These are phyloP conservation scores for Monopterus albus DNA, from an alignment of 2,113 vertebrate genomes.

Conservation along the genomic window DNA sequence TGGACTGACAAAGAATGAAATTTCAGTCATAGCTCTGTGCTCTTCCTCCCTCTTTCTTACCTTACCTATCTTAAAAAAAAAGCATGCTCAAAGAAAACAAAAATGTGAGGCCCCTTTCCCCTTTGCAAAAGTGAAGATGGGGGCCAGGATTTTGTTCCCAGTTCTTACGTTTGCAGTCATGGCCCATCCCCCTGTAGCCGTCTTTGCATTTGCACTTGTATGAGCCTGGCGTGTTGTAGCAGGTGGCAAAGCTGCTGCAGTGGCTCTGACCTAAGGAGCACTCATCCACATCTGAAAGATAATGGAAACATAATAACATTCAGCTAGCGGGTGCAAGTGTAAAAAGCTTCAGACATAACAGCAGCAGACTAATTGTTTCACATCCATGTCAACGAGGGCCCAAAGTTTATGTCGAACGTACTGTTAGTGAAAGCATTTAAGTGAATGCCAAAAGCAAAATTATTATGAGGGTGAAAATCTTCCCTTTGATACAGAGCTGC, in stretches of 20 bases:
- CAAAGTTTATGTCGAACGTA: neutral
- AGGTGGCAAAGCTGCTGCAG: conserved; percentile 87
- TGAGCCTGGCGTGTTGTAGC: conserved; percentile 92
- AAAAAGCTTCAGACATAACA: conserved; percentile 39
- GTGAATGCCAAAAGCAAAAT: conserved; percentile 16
- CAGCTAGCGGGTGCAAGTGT: conserved; percentile 11
- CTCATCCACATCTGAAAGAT: conserved; percentile 91
- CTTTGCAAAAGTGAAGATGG: conserved; percentile 25
- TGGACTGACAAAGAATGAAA: conserved; percentile 61
- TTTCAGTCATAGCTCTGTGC: conserved; percentile 29
- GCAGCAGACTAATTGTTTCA: conserved; percentile 53
- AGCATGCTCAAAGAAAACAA: conserved; percentile 37
- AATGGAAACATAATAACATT: conserved; percentile 49
- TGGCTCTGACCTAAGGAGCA: conserved; percentile 87
- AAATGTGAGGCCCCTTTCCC: conserved; percentile 42
- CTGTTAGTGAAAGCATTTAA: conserved; percentile 12
- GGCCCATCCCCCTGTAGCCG: conserved; percentile 89
- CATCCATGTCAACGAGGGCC: conserved; percentile 24
- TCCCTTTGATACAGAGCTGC: neutral
- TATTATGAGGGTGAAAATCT: neutral
- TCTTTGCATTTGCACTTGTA: conserved; percentile 96
- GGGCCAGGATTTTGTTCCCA: conserved; percentile 33
- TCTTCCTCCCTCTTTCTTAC: conserved; percentile 40
- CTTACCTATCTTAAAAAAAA: conserved; percentile 23
- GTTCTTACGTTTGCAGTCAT: conserved; percentile 90